Evolutionary conservation across 1,140 invertebrate species (phyloP), one percentile per base, ranked within the genome.

Genomic region (Musca vetustissima): DNA sequence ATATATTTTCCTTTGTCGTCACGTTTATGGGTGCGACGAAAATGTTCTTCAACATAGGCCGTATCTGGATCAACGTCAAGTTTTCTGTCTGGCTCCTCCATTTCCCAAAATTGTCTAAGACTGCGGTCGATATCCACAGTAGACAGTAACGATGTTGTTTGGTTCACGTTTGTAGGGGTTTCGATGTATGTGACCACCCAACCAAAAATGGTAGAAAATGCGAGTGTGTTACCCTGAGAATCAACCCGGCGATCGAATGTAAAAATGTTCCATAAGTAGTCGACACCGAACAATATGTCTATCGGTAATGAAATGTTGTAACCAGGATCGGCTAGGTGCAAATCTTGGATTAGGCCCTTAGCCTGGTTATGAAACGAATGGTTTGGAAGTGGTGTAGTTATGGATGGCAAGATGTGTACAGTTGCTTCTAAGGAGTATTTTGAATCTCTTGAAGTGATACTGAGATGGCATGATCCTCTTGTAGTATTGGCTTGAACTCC

Each of bases 361-460:
- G 28, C 8, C 28, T 28, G 28, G 28, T 28, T 28, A 8, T 28
- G 3, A 32, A 53, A 53, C 2, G 52, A 24, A 14, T 53, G 21
- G 2, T 4, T 53, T 21, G 52, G 52, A 53, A 53, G 52, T 19
- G 17, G 22, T 53, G 55, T n/a, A n/a, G 67, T 68, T n/a, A 68
- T 68, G 13, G n/a, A n/a, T n/a, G n/a, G n/a, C 49, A 55, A 13
- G 59, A n/a, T 24, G 43, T 68, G 67, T 13, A 47, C 67, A 7
- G 7, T 21, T 7, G 55, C 67, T 9, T 19, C 55, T 2, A 68
- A 25, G 4, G 25, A 14, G 32, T 68, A 13, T 24, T 59, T 14
- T 11, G 32, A 68, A 19, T 48, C n/a, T 2, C 32, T 17, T 19
- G 67, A 59, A 4, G 25, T 55, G 4, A 68, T 43, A 11, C 14